A percentile compares a stretch with the other conserved stretches of the same genome.
phyloP scores from a whole-genome alignment of 2,797 vertebrate genomes.

The Mastacembelus armatus region DNA sequence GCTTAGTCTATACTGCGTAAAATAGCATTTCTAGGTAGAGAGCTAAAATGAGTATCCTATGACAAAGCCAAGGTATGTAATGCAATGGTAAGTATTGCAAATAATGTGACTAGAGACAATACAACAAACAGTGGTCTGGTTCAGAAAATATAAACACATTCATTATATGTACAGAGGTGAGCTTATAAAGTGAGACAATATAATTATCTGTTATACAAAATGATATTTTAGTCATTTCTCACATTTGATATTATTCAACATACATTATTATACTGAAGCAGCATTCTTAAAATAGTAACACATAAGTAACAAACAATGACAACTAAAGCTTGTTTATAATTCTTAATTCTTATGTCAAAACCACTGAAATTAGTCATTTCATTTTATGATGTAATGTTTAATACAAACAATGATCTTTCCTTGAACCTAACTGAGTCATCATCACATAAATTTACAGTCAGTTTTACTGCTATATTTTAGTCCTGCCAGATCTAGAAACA shows the following conservation, averaged over 20 bases:
- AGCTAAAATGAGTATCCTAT: conserved; percentile 17
- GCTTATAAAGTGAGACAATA: conserved; percentile 62
- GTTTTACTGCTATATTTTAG: too few relatives aligned
- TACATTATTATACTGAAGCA: conserved; percentile 42
- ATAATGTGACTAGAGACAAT: conserved; percentile 37
- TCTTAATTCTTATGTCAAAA: too few relatives aligned
- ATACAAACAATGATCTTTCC: background rate
- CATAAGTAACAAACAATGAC: conserved; percentile 64
- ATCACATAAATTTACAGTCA: too few relatives aligned
- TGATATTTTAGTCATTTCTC: conserved; percentile 31
- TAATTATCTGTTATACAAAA: conserved; percentile 62
- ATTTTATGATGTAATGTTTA: too few relatives aligned
- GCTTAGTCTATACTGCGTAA: conserved; percentile 25
- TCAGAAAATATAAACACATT: conserved; percentile 66
- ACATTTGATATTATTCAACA: conserved; percentile 47
- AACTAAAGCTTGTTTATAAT: conserved; percentile 31
- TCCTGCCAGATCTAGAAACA: too few relatives aligned
- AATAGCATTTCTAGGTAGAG: conserved; percentile 29
- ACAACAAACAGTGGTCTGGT: conserved; percentile 44
- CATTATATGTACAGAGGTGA: conserved; percentile 74
- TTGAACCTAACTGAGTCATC: too few relatives aligned
- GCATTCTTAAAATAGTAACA: conserved; percentile 37
- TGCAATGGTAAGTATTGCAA: conserved; percentile 18
- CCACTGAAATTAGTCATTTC: too few relatives aligned
- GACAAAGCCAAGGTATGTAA: conserved; percentile 36